Base-by-base conservation (phyloP, 2,113 vertebrate species). In the Porphyrio hochstetteri region DNA sequence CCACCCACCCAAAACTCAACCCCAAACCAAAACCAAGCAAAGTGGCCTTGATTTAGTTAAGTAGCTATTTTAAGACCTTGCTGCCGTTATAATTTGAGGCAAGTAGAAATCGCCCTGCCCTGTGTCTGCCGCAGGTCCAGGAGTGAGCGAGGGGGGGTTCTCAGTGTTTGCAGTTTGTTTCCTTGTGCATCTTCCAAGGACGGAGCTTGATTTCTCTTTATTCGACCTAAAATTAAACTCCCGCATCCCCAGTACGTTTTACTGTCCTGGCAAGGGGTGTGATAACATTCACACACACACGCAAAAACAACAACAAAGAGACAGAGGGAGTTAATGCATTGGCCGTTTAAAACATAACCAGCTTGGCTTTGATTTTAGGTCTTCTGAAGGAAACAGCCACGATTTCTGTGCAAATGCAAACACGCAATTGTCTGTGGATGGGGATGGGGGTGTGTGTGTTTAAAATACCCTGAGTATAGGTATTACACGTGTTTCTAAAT, bases 21-120 rank as follows among this genome's bases (percentile, higher is more conserved):
- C 53, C 35, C 64, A 68, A 93, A 82, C 67, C 60, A 90, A 93
- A 93, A 63, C 48, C 50, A 81, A 86, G 84, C 33, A 33, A 90
- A 92, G 79, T 63, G 50, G 76, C 72, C 90, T 93, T 96, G 93
- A 94, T 97, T 96, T 96, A 85, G 96, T 97, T 97, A 97, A 97
- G 96, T 52, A 88, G 91, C 46, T 95, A 57, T 95, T 96, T 96
- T 93, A 94, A 97, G 79, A 96, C 86, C 88, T 87, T 90, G 88
- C 81, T 95, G 94, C 86, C 77, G 90, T 94, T 93, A 89, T 81
- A 94, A 92, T 93, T 96, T 92, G 69, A 88, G 84, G 55, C 35
- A 55, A 93, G 65, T 31, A 86, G 83, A 90, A 94, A 92, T 68
- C 50, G 33, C 44, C 90, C 65, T 80, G 63, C 84, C 36, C 93